These are phyloP conservation scores for Athene noctua DNA, from an alignment of 2,113 vertebrate species.

Conservation along the genomic window DNA sequence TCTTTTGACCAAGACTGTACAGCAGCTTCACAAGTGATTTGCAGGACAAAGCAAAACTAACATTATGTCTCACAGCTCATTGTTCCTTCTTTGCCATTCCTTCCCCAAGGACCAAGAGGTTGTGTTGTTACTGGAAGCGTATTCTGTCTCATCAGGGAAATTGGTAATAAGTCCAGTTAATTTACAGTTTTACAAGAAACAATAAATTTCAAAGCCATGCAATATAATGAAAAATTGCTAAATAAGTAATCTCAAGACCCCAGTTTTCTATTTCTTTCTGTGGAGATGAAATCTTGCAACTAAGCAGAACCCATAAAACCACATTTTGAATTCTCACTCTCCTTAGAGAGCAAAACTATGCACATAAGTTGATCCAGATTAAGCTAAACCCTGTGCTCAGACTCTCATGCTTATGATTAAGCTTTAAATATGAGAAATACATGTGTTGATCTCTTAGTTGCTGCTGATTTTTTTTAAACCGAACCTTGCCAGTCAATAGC, in stretches of 20 bases:
- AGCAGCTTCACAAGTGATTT: not conserved
- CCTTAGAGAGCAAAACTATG: not conserved
- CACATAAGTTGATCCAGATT: not conserved
- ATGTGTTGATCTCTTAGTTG: not conserved
- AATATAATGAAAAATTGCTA: not conserved
- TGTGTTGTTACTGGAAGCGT: not conserved
- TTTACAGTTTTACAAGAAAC: not conserved
- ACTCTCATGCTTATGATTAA: not conserved
- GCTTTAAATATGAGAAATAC: not conserved
- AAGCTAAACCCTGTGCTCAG: not conserved
- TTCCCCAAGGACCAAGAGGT: not conserved
- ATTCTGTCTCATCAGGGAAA: not conserved
- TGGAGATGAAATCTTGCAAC: not conserved
- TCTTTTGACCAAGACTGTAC: not conserved
- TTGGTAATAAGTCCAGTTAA: not conserved
- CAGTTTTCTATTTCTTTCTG: not conserved
- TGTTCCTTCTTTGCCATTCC: not conserved
- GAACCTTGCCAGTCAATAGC: not conserved
- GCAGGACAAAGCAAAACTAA: not conserved
- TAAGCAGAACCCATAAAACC: not conserved
- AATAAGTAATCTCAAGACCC: not conserved
- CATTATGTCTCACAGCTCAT: not conserved
- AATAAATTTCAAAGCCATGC: not conserved
- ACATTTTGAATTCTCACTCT: not conserved
- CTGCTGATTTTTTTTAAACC: not conserved